Base-by-base conservation (phyloP, 2,797 vertebrate species). In the Crocodylus rhombifer region DNA sequence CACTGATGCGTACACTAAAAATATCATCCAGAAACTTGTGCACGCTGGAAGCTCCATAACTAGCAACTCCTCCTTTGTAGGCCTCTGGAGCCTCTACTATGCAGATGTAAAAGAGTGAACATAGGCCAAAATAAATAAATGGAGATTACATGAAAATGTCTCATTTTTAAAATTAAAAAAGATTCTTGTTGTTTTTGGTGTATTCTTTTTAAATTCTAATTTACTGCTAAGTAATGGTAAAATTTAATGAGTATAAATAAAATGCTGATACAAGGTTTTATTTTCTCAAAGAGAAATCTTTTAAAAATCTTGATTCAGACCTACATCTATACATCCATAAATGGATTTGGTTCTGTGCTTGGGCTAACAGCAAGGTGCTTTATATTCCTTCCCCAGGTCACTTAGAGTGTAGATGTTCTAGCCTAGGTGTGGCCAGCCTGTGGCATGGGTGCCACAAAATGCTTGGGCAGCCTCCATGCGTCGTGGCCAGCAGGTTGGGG, bases 1-100 rank as follows among this genome's bases (percentile, higher is more conserved):
- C 3, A 5, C 77, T 94, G 15, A 11, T 89, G 94, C 25, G 61
- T 96, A 92, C 17, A 6, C 20, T 42, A 20, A 36, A 82, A 26
- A 16, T 77, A 1, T 2, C 5, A 78, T 62, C 75, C 7, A 63
- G 63, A 85, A 93, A 28, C 21, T 15, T 14, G 14, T 71, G 15
- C 55, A 36, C 20, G 23, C 58, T 64, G 65, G 28, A 57, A 16
- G 42, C 3, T 80, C 81, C n/a, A 80, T 71, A 90, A 25, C 30
- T 69, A 74, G 73, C 21, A 88, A 28, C 65, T 42, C 77, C 33
- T 51, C 8, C 3, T 14, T 0, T 69, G 2, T 77, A 71, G 25
- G 3, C 62, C 81, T 62, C 79, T 63, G 42, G 65, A 88, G 3
- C 57, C 21, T 88, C 65, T 94, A 56, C 78, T 12, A 0, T 69